These are phyloP conservation scores for Actenoides hombroni DNA, from an alignment of 2,113 vertebrate genomes.

Conservation along the genomic window DNA sequence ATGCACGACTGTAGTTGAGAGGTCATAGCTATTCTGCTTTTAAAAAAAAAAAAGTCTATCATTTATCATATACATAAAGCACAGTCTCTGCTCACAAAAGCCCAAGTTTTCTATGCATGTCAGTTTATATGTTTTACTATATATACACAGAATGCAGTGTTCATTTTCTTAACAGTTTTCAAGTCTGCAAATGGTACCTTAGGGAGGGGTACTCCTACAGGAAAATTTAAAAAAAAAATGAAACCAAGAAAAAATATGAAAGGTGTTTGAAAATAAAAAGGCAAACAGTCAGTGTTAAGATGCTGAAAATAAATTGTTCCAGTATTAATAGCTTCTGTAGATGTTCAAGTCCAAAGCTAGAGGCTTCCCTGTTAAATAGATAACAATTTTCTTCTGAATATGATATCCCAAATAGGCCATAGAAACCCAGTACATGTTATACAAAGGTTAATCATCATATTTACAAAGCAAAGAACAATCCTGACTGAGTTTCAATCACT, in stretches of 20 bases:
- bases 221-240: not conserved
- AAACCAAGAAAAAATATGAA: constrained; percentile 52
- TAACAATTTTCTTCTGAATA: constrained; percentile 57
- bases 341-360: constrained; percentile 82
- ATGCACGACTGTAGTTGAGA: constrained; percentile 69
- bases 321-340: constrained; percentile 69
- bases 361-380: constrained; percentile 79
- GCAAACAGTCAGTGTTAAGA: constrained; percentile 69
- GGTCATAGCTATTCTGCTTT: constrained; percentile 61
- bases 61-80: constrained; percentile 68
- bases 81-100: constrained; percentile 73
- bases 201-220: constrained; percentile 70
- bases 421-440: constrained; percentile 46
- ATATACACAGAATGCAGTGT: constrained; percentile 77
- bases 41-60: constrained; percentile 53
- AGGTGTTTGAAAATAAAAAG: constrained; percentile 52
- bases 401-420: constrained; percentile 55
- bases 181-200: constrained; percentile 68
- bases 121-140: constrained; percentile 71
- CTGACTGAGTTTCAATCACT: constrained; percentile 47
- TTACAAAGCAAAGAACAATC: constrained; percentile 25
- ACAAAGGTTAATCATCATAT: constrained; percentile 1
- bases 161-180: constrained; percentile 76
- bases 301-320: constrained; percentile 71
- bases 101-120: constrained; percentile 69